Base-by-base conservation (phyloP, 2,888 invertebrate genomes). In the Xestia sexstrigata region DNA sequence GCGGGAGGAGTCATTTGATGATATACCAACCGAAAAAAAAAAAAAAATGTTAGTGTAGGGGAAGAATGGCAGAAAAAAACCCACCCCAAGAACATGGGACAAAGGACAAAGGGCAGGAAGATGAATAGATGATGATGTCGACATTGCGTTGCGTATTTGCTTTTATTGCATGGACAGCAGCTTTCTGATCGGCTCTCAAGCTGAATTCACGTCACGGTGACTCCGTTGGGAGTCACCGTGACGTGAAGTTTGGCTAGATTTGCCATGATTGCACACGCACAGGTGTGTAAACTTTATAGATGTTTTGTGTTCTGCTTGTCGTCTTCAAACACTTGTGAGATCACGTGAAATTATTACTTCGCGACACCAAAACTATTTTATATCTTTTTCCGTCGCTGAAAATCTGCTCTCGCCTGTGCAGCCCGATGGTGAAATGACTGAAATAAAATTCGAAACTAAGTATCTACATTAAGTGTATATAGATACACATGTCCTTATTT, bases 181-280 rank as follows among this genome's bases (percentile, higher is more conserved):
- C 30, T 26, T 58, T 26, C 5, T 58, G n/a, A 13, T 55, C 13
- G n/a, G n/a, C 20, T 52, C 11, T 52, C n/a, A 52, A 9, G 52
- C n/a, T 52, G 9, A 11, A 5, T 55, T 55, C 13, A 13, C 13
- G 30, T 30, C 20, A 35, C 35, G 35, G 35, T 35, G 35, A 35
- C 35, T 35, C 35, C 35, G n/a, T n/a, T n/a, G n/a, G n/a, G n/a
- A n/a, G n/a, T n/a, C n/a, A n/a, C n/a, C n/a, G n/a, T n/a, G n/a
- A n/a, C n/a, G n/a, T n/a, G n/a, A n/a, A n/a, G n/a, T 35, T 71
- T 67, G 30, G 55, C 47, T 15, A 75, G 45, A 82, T 82, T 84
- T 72, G 35, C 75, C 75, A 35, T 60, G 60, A 65, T 75, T 71
- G 26, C 52, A 65, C 71, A 81, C 69, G 26, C 52, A 65, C 71